Base-by-base conservation (phyloP, 1,140 invertebrate species). In the Nylanderia fulva region DNA sequence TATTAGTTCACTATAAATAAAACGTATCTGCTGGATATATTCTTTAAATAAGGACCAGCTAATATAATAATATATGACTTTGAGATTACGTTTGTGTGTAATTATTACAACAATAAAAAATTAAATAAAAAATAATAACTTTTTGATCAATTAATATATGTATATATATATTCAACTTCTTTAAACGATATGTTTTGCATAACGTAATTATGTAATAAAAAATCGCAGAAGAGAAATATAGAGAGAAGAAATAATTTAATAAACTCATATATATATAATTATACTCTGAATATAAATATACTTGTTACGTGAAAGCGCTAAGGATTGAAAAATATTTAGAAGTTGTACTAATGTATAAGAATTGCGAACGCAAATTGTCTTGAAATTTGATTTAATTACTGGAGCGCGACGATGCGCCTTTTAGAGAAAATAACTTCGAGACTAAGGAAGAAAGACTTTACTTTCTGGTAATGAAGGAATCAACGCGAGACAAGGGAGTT, bases 401-500 rank as follows among this genome's bases (percentile, higher is more conserved):
- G 66, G 21, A 29, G 77, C 11, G 24, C 13, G 36, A 72, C 48
- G 27, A 71, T 72, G 66, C 21, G 11, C 18, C 52, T 27, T 60
- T 82, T 33, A 71, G 27, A 71, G 77, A 72, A 82, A 82, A 82
- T 82, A 82, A 82, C 77, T 82, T 71, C 8, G 36, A 60, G 66
- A 82, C 69, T 82, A 80, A 82, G 66, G 39, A 66, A 71, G 66
- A 48, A 64, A 80, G 63, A 85, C 63, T 85, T 68, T 61, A 85
- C 83, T 85, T 85, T 85, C 52, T 48, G 39, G 76, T 68, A 68
- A 48, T 80, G 84, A 85, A 77, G 84, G 76, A 79, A 79, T 85
- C 84, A 85, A 80, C 75, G 74, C 39, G 72, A 74, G 72, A 84
- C 77, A 84, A 56, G 68, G 45, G 42, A 84, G 33, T 33, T 83